Conservation (phyloP, 2,888 invertebrate genomes). For the Sminthurides aquaticus region DNA sequence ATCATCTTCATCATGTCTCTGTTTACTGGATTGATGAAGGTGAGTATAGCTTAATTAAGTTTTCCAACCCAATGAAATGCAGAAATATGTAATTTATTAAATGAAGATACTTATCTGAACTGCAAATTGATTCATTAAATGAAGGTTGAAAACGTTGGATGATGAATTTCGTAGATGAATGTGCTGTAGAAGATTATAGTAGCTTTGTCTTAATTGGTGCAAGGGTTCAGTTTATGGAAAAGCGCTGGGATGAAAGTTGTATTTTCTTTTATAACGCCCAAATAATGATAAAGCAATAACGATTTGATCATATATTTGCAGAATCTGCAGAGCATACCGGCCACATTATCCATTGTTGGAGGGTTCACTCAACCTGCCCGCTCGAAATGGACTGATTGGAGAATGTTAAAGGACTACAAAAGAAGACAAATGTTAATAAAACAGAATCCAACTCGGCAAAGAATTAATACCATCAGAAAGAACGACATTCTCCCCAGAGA, state of each 20-base stretch:
- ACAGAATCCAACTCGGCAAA: constrained; percentile 65
- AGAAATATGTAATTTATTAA: no score
- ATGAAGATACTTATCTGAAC: background rate
- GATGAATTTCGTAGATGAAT: no score
- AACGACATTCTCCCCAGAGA: constrained; percentile 74
- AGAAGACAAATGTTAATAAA: constrained; percentile 67
- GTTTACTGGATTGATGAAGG: background rate
- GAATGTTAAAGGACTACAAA: constrained; percentile 80
- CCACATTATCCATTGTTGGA: background rate
- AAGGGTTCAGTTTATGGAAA: no score
- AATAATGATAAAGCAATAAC: no score
- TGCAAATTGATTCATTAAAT: background rate
- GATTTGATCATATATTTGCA: constrained; percentile 4
- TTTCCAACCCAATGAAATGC: no score
- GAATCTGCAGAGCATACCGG: background rate
- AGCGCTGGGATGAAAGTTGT: no score
- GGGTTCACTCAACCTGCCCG: constrained; percentile 8
- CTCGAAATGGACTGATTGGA: constrained; percentile 68
- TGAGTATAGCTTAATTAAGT: background rate
- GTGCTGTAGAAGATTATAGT: no score
- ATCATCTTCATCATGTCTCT: background rate
- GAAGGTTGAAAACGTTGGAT: no score
- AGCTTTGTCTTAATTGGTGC: no score
- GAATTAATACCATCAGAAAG: constrained; percentile 73
- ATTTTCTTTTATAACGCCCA: no score